Base-by-base conservation (phyloP, 2,797 vertebrate genomes). In the Spea hammondii region DNA sequence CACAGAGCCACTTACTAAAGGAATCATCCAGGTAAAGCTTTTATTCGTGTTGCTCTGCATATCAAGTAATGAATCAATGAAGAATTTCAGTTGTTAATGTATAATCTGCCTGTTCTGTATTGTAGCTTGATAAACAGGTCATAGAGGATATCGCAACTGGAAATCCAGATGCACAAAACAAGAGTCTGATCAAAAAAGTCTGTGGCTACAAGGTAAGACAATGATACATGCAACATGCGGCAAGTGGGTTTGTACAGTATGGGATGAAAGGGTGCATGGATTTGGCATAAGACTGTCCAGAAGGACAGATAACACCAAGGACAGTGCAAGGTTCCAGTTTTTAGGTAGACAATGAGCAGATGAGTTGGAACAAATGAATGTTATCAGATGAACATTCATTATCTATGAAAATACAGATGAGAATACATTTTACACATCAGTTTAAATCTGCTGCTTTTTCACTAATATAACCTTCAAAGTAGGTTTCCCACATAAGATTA, bases 1-100 rank as follows among this genome's bases (percentile, higher is more conserved):
- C 90, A 99, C 98, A 0, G 93, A 98, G 73, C 96, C 96, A 0
- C 92, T 99, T 65, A 99, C 98, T 8, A 88, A 95, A 83, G 90
- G 94, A 84, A 96, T 99, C 62, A 91, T 99, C 78, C 89, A 97
- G 96, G 98, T 97, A 5, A 7, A 7, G 13, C 3, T 11, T 57
- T 13, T 57, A 11, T 13, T 57, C 7, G 62, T 48, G 6, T 70
- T 32, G 32, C 32, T 10, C 5, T 13, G 8, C 55, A 10, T 4
- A 46, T 73, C 14, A 4, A 17, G 0, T 13, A 17, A 50, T 8
- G 50, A 55, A 45, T 51, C 10, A 54, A 54, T 48, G 4, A 59
- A 11, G 46, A 46, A 44, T 59, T 59, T 59, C 55, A n/a, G 66
- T n/a, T 10, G 4, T 12, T 32, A 32, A 6, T 8, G 13, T n/a